Evolutionary conservation across 2,888 invertebrate genomes (phyloP).

Genomic region (Watsonalla cultraria): DNA sequence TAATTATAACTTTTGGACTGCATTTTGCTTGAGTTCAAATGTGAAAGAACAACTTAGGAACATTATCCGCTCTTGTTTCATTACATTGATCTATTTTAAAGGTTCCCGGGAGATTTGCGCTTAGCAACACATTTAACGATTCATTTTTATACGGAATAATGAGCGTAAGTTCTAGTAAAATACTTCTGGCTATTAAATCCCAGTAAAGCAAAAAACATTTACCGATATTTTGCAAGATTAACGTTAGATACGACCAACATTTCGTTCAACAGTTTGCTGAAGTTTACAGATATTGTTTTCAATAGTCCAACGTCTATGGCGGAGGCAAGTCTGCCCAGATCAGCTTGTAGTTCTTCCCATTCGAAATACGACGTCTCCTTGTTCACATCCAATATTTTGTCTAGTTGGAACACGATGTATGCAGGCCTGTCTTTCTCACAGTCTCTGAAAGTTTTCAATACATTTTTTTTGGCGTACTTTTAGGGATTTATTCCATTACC

Average conservation of each 20-base stretch:
- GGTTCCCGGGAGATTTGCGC: too few species aligned
- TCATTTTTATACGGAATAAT: too few species aligned
- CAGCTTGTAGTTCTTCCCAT: conserved; percentile 79
- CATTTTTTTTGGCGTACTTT: not conserved
- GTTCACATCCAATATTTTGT: conserved; percentile 83
- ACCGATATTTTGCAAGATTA: conserved; percentile 81
- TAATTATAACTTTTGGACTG: too few species aligned
- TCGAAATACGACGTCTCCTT: conserved; percentile 81
- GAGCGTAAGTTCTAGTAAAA: too few species aligned
- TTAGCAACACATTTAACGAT: too few species aligned
- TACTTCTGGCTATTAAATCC: too few species aligned
- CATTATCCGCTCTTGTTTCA: too few species aligned
- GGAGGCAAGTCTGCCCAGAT: conserved; percentile 72
- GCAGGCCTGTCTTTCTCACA: conserved; percentile 85
- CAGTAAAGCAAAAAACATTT: too few species aligned
- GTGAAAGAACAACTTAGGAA: too few species aligned
- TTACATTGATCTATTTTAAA: too few species aligned
- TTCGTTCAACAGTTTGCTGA: conserved; percentile 78
- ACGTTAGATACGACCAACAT: conserved; percentile 78
- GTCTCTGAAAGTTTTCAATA: conserved; percentile 70
- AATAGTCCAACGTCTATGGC: conserved; percentile 72
- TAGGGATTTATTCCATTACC: not conserved
- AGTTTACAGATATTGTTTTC: conserved; percentile 77
- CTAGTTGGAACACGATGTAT: conserved; percentile 85
- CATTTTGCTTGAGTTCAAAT: too few species aligned